Evolutionary conservation across 2,888 invertebrate species (phyloP).

Genomic region (Platycheirus albimanus): DNA sequence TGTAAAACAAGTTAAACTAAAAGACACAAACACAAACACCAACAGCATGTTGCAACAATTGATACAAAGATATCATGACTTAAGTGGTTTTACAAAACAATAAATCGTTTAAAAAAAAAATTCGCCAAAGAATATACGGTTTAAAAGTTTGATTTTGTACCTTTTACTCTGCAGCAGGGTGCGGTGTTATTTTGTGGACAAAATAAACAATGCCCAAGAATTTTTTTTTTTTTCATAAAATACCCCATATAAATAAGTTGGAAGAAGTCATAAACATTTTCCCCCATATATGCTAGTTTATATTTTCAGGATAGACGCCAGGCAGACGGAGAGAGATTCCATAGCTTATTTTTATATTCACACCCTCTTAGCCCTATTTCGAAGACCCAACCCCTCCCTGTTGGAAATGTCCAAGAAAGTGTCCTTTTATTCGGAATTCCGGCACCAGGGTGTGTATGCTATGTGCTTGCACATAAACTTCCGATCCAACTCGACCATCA

Average conservation of each 20-base stretch:
- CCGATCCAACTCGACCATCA: constrained; percentile 17
- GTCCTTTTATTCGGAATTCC: constrained; percentile 37
- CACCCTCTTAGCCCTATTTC: constrained; percentile 26
- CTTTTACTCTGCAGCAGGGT: constrained; percentile 3
- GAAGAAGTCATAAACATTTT: constrained; percentile 45
- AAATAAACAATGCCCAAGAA: not conserved
- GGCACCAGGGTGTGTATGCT: constrained; percentile 44
- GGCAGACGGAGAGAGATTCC: constrained; percentile 58
- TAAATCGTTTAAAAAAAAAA: not conserved
- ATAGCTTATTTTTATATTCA: constrained; percentile 35
- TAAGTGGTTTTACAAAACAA: not conserved
- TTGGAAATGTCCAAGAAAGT: constrained; percentile 46
- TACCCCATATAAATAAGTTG: not conserved
- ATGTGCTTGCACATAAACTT: constrained; percentile 5
- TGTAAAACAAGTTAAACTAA: constrained; percentile 60
- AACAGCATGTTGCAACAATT: constrained; percentile 53
- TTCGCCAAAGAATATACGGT: not conserved
- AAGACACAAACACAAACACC: constrained; percentile 34
- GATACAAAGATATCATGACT: not conserved
- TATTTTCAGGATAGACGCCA: constrained; percentile 63
- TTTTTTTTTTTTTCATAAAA: not conserved
- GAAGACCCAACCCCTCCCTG: not conserved
- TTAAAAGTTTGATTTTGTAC: not conserved
- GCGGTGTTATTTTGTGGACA: not conserved
- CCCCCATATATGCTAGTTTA: not conserved